Evolutionary conservation across 1,140 invertebrate species (phyloP).

Genomic region (Lordiphosa mommai): DNA sequence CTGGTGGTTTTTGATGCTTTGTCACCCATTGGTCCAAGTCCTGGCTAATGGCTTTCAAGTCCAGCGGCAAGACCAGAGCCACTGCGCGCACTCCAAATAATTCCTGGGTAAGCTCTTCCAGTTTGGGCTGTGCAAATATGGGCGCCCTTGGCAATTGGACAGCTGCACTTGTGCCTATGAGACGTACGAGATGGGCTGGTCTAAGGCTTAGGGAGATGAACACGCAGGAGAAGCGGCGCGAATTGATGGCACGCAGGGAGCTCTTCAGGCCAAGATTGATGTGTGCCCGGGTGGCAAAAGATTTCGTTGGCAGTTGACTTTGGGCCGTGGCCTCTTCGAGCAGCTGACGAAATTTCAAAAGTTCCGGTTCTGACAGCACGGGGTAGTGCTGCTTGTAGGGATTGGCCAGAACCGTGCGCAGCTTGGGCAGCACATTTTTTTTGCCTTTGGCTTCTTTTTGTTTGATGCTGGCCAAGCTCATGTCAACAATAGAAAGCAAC

Average conservation of each 20-base stretch:
- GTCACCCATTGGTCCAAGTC: slow-evolving; percentile 39
- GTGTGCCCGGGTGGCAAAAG: slow-evolving; percentile 26
- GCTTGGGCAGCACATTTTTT: slow-evolving; percentile 46
- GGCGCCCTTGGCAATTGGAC: slow-evolving; percentile 44
- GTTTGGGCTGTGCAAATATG: slow-evolving; percentile 55
- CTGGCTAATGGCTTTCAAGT: slow-evolving; percentile 34
- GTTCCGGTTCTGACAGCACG: slow-evolving; percentile 35
- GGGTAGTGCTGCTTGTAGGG: slow-evolving; percentile 60
- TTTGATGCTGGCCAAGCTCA: slow-evolving; percentile 55
- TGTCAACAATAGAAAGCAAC: neutral
- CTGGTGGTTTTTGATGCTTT: neutral
- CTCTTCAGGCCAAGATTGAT: slow-evolving; percentile 60
- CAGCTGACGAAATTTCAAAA: slow-evolving; percentile 25
- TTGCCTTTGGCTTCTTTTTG: slow-evolving; percentile 55
- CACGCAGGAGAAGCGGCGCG: slow-evolving; percentile 43
- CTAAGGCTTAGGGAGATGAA: slow-evolving; percentile 53
- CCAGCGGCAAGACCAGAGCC: slow-evolving; percentile 33
- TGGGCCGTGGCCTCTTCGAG: slow-evolving; percentile 9
- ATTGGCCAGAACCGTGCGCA: slow-evolving; percentile 53
- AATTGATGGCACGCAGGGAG: slow-evolving; percentile 49
- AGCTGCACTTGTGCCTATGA: slow-evolving; percentile 53
- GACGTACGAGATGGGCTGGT: slow-evolving; percentile 46
- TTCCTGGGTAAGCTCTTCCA: slow-evolving; percentile 52
- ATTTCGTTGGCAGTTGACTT: slow-evolving; percentile 3
- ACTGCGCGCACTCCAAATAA: slow-evolving; percentile 51